These are phyloP conservation scores for Amiota minor DNA, from an alignment of 2,888 invertebrate species.

Conservation along the genomic window DNA sequence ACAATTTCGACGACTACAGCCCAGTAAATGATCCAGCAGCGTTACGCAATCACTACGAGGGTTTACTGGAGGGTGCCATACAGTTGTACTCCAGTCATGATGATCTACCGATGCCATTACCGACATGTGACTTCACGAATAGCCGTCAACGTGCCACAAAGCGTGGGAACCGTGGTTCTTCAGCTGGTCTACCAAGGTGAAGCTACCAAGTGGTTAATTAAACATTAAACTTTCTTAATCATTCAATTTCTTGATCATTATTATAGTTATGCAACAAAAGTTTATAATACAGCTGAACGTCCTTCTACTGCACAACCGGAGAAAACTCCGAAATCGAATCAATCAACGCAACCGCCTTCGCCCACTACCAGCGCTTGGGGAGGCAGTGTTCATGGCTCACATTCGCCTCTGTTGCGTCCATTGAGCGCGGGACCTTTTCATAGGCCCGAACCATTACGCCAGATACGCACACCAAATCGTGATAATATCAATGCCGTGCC, in stretches of 20 bases:
- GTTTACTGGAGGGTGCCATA: slow-evolving; percentile 72
- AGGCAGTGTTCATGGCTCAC: slow-evolving; percentile 75
- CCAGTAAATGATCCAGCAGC: slow-evolving; percentile 71
- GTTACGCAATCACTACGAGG: slow-evolving; percentile 72
- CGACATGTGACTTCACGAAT: slow-evolving; percentile 66
- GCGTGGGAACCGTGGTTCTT: slow-evolving; percentile 71
- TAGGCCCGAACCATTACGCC: slow-evolving; percentile 73
- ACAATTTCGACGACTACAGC: slow-evolving; percentile 57
- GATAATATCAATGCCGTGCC: slow-evolving; percentile 77
- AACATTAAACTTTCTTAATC: not conserved
- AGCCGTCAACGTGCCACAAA: slow-evolving; percentile 60
- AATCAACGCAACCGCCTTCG: slow-evolving; percentile 72
- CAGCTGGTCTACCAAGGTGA: slow-evolving; percentile 70
- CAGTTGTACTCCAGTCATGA: slow-evolving; percentile 73
- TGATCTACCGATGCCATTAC: slow-evolving; percentile 70
- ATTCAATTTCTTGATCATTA: not conserved
- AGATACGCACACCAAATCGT: slow-evolving; percentile 30
- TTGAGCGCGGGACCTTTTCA: slow-evolving; percentile 80
- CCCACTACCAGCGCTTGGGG: slow-evolving; percentile 75
- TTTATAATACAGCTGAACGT: slow-evolving; percentile 58
- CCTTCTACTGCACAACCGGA: slow-evolving; percentile 72
- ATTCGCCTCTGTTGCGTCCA: slow-evolving; percentile 76
- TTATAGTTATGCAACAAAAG: slow-evolving; percentile 58
- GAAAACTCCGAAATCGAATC: slow-evolving; percentile 65
- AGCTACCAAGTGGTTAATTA: not conserved